Conservation (phyloP, 2,888 invertebrate genomes). For the Synanthedon myopaeformis region DNA sequence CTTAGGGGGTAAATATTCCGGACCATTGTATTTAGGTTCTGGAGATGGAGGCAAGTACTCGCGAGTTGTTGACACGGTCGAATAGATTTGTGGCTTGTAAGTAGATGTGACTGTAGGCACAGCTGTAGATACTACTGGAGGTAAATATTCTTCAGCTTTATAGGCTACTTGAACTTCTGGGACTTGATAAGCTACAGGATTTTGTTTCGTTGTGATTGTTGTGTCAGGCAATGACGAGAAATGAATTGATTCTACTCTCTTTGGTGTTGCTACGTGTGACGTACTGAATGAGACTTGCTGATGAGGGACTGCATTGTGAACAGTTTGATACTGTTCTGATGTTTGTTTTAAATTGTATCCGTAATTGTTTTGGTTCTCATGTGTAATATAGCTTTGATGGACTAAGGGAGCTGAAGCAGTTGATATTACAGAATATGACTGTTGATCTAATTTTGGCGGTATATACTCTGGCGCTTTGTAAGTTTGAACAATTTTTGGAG, state of each 20-base stretch:
- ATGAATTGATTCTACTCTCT: slow-evolving; percentile 38
- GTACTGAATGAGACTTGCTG: slow-evolving; percentile 33
- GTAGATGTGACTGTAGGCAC: slow-evolving; percentile 32
- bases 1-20: slow-evolving; percentile 20
- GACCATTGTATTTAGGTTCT: slow-evolving; percentile 26
- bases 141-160: slow-evolving; percentile 53
- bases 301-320: slow-evolving; percentile 7
- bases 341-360: slow-evolving; percentile 27
- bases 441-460: slow-evolving; percentile 5
- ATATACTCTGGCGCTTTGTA: slow-evolving; percentile 5
- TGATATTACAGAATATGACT: slow-evolving; percentile 23
- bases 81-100: slow-evolving; percentile 35
- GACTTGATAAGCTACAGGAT: slow-evolving; percentile 32
- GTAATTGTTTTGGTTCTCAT: slow-evolving; percentile 29
- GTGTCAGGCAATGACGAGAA: slow-evolving; percentile 36
- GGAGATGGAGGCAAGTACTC: slow-evolving; percentile 15
- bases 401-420: slow-evolving; percentile 22
- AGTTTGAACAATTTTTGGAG: slow-evolving; percentile 22
- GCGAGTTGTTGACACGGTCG: slow-evolving; percentile 20
- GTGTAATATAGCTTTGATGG: slow-evolving; percentile 31
- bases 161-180: slow-evolving; percentile 54
- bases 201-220: slow-evolving; percentile 30
- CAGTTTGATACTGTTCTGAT: slow-evolving; percentile 20
- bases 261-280: slow-evolving; percentile 32
- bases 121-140: slow-evolving; percentile 37